Evolutionary conservation across 2,888 invertebrate genomes (phyloP).

Genomic region (Geotrupes spiniger): DNA sequence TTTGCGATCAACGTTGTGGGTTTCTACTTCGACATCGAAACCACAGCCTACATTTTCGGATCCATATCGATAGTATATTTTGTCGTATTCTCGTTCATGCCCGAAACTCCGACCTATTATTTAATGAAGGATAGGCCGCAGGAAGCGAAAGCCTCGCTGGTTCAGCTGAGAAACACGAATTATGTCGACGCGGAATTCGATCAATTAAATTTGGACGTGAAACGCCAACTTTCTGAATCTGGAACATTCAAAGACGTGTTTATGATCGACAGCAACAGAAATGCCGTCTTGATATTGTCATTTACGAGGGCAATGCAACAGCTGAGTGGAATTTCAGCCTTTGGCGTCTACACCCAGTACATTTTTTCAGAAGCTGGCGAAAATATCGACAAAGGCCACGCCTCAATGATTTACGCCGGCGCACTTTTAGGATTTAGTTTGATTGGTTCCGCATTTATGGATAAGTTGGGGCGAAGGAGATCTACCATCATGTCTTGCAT

Average conservation of each 20-base stretch:
- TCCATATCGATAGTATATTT: slow-evolving; percentile 31
- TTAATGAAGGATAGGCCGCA: slow-evolving; percentile 33
- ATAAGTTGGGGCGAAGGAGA: slow-evolving; percentile 36
- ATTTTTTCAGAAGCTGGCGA: slow-evolving; percentile 43
- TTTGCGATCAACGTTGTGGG: slow-evolving; percentile 37
- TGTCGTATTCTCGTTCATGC: slow-evolving; percentile 34
- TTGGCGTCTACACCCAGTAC: slow-evolving; percentile 37
- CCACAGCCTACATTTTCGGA: slow-evolving; percentile 26
- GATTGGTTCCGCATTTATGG: slow-evolving; percentile 31
- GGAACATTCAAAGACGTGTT: slow-evolving; percentile 37
- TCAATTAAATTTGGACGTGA: slow-evolving; percentile 33
- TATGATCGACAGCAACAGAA: slow-evolving; percentile 35
- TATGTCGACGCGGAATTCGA: slow-evolving; percentile 37
- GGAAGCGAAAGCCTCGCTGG: slow-evolving; percentile 34
- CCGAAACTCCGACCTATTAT: slow-evolving; percentile 42
- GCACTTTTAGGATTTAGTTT: slow-evolving; percentile 21
- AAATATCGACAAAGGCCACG: slow-evolving; percentile 35
- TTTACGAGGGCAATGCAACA: slow-evolving; percentile 37
- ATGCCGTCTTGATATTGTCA: slow-evolving; percentile 35
- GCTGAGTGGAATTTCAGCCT: slow-evolving; percentile 37
- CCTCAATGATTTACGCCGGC: slow-evolving; percentile 37
- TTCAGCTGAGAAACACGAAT: slow-evolving; percentile 31
- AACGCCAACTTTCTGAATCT: slow-evolving; percentile 38
- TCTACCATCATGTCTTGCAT: slow-evolving; percentile 36
- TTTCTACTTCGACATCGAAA: slow-evolving; percentile 26